Evolutionary conservation across 1,140 invertebrate genomes (phyloP).

Genomic region (Leptinotarsa texana): DNA sequence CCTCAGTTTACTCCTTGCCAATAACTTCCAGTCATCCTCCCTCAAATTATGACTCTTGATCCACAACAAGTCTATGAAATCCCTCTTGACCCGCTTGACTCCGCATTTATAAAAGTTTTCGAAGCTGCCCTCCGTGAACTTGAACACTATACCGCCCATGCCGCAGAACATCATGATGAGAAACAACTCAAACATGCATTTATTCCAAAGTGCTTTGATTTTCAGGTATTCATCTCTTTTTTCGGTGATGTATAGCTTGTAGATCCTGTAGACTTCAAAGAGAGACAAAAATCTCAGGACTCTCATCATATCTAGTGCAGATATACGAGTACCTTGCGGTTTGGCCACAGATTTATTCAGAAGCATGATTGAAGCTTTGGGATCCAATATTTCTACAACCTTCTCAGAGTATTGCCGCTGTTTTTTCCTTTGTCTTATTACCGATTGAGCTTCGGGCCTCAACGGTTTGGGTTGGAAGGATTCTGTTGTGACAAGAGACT

Average conservation of each 20-base stretch:
- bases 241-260: constrained; percentile 63
- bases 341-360: constrained; percentile 36
- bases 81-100: constrained; percentile 81
- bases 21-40: constrained; percentile 86
- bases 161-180: constrained; percentile 74
- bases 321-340: background rate
- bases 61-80: constrained; percentile 83
- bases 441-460: constrained; percentile 32
- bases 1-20: constrained; percentile 77
- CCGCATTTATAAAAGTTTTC: constrained; percentile 87
- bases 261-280: constrained; percentile 56
- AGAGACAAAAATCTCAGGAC: constrained; percentile 42
- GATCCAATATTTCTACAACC: constrained; percentile 52
- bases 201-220: constrained; percentile 64
- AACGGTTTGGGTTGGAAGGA: constrained; percentile 30
- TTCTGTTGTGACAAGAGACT: background rate
- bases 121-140: constrained; percentile 78
- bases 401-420: constrained; percentile 41
- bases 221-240: constrained; percentile 61
- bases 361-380: constrained; percentile 45
- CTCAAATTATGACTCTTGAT: constrained; percentile 75
- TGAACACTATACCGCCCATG: constrained; percentile 76
- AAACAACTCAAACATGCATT: constrained; percentile 68
- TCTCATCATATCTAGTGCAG: constrained; percentile 37
- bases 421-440: constrained; percentile 33